These are phyloP conservation scores for Pandemis cinnamomeana DNA, from an alignment of 2,888 invertebrate genomes.

Conservation along the genomic window DNA sequence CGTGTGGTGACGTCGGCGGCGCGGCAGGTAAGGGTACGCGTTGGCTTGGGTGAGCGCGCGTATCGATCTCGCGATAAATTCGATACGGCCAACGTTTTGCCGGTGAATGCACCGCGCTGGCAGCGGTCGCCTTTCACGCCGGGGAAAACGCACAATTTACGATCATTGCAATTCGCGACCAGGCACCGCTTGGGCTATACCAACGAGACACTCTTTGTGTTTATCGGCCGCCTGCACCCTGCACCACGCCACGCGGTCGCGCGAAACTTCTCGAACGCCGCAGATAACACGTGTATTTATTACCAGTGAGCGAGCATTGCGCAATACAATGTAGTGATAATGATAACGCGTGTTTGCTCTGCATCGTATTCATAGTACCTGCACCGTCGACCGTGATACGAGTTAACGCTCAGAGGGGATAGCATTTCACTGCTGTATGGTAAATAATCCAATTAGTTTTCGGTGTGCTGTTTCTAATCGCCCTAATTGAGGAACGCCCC, in stretches of 20 bases:
- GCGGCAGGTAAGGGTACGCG: constrained; percentile 63
- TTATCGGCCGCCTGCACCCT: constrained; percentile 52
- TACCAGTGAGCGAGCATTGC: constrained; percentile 67
- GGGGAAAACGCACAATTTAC: constrained; percentile 71
- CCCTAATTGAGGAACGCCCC: constrained; percentile 66
- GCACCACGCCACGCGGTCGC: constrained; percentile 66
- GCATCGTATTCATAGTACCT: constrained; percentile 27
- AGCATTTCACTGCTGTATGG: constrained; percentile 54
- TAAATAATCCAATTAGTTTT: constrained; percentile 63
- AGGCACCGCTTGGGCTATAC: constrained; percentile 49
- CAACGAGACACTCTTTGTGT: constrained; percentile 46
- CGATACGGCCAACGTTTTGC: constrained; percentile 65
- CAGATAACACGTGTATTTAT: constrained; percentile 75
- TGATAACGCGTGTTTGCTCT: constrained; percentile 53
- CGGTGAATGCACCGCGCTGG: constrained; percentile 74
- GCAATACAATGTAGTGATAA: constrained; percentile 64
- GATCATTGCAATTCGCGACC: constrained; percentile 57
- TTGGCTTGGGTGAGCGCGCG: constrained; percentile 60
- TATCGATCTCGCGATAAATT: constrained; percentile 81
- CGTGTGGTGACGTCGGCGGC: constrained; percentile 72
- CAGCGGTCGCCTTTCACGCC: constrained; percentile 73
- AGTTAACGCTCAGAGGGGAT: constrained; percentile 44
- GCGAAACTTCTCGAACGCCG: constrained; percentile 74
- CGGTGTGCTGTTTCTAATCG: constrained; percentile 65
- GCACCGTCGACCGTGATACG: constrained; percentile 49